Conservation (phyloP, 1,140 invertebrate species). For the Chironomus striatipennis region DNA sequence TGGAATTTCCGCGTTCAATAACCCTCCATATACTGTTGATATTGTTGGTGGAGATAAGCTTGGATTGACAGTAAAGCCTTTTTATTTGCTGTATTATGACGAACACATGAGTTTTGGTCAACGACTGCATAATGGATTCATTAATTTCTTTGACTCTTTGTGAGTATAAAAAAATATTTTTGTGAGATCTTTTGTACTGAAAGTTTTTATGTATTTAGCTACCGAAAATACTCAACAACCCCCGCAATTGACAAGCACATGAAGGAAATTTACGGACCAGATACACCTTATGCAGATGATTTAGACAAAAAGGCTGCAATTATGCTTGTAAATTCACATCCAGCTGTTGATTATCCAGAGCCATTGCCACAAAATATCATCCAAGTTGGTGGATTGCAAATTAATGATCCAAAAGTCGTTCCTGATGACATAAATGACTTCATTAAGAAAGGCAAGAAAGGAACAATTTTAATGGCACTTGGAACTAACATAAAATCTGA, state of each 20-base stretch:
- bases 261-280: not conserved
- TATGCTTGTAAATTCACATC: not conserved
- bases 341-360: not conserved
- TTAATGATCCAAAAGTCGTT: not conserved
- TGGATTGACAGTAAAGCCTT: not conserved
- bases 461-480: constrained; percentile 42
- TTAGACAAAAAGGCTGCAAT: constrained; percentile 26
- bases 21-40: not conserved
- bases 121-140: not conserved
- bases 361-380: constrained; percentile 37
- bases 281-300: not conserved
- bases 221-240: not conserved
- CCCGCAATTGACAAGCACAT: not conserved
- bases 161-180: not conserved
- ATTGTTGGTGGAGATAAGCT: constrained; percentile 1
- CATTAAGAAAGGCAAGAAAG: constrained; percentile 37
- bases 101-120: constrained; percentile 20
- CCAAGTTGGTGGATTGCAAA: constrained; percentile 43
- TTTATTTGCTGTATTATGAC: not conserved
- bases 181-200: not conserved
- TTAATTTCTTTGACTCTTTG: not conserved
- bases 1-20: not conserved
- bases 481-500: constrained; percentile 40
- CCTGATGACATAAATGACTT: constrained; percentile 26
- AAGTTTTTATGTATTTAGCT: not conserved